Conservation (phyloP, 2,888 invertebrate species). For the Chrysodeixis includens region DNA sequence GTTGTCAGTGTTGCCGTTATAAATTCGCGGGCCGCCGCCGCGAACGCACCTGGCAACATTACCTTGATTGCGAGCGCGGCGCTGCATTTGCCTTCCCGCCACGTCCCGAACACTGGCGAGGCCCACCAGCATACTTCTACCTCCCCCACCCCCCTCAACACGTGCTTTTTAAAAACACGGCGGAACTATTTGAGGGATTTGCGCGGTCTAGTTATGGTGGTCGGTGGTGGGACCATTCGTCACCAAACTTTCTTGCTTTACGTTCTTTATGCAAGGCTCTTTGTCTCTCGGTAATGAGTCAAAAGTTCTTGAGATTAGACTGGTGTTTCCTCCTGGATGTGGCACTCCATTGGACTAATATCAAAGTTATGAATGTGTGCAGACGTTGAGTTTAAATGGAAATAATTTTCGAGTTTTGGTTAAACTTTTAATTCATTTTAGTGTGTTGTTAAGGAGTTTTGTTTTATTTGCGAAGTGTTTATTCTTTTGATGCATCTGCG, state of each 20-base stretch:
- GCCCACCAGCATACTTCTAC: conserved; percentile 38
- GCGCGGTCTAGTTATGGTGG: conserved; percentile 53
- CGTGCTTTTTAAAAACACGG: neutral
- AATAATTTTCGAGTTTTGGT: conserved; percentile 57
- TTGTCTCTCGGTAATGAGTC: conserved; percentile 78
- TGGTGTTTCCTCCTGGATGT: conserved; percentile 54
- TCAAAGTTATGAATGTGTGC: conserved; percentile 67
- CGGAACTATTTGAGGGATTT: neutral
- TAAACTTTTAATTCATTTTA: conserved; percentile 42
- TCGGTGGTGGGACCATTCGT: conserved; percentile 54
- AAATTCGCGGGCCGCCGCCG: conserved; percentile 80
- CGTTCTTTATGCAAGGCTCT: conserved; percentile 70
- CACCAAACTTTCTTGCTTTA: conserved; percentile 72
- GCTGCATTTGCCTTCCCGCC: conserved; percentile 75
- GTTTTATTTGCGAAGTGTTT: conserved; percentile 24
- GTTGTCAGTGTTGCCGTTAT: conserved; percentile 85
- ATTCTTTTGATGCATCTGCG: conserved; percentile 38
- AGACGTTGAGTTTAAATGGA: conserved; percentile 48
- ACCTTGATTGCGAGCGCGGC: conserved; percentile 81
- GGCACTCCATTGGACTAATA: conserved; percentile 64
- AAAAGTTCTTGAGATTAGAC: conserved; percentile 73
- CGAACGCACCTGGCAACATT: conserved; percentile 86
- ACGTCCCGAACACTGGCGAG: conserved; percentile 56
- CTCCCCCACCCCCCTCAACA: conserved; percentile 31
- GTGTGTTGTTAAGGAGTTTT: conserved; percentile 27